Conservation (phyloP, 1,140 invertebrate species). For the Neodiprion virginianus region DNA sequence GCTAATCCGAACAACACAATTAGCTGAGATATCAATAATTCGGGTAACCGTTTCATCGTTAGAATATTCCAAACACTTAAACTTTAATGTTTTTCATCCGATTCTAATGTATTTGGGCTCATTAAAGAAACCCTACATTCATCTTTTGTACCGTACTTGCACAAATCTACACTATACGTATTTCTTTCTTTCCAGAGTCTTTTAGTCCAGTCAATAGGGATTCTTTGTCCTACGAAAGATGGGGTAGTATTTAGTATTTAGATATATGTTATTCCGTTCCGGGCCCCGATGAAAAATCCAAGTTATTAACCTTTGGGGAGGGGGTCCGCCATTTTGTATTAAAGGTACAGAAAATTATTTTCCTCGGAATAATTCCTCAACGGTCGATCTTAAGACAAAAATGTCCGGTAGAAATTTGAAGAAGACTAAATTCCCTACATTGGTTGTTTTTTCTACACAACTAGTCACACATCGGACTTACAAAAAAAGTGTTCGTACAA, state of each 20-base stretch:
- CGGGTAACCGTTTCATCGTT: too few species aligned
- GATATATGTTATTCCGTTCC: background rate
- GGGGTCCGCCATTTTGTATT: too few species aligned
- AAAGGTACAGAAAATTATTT: too few species aligned
- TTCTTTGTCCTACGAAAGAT: background rate
- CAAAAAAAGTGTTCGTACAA: background rate
- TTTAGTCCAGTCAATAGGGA: background rate
- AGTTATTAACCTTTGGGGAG: background rate
- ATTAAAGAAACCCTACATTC: background rate
- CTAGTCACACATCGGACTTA: background rate
- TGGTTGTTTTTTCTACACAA: background rate
- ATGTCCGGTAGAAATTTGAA: too few species aligned
- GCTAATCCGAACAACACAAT: too few species aligned
- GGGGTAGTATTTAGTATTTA: background rate
- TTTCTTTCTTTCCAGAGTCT: background rate
- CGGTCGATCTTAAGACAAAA: too few species aligned
- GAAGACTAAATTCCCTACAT: background rate
- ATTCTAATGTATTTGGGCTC: background rate
- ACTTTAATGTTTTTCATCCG: too few species aligned
- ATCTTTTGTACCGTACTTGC: background rate
- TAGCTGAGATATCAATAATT: too few species aligned
- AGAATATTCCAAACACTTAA: too few species aligned
- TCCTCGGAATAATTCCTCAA: too few species aligned
- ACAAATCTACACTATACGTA: background rate
- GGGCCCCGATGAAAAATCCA: background rate